phyloP scores from a whole-genome alignment of 2,797 vertebrate species.

The Semaprochilodus insignis region DNA sequence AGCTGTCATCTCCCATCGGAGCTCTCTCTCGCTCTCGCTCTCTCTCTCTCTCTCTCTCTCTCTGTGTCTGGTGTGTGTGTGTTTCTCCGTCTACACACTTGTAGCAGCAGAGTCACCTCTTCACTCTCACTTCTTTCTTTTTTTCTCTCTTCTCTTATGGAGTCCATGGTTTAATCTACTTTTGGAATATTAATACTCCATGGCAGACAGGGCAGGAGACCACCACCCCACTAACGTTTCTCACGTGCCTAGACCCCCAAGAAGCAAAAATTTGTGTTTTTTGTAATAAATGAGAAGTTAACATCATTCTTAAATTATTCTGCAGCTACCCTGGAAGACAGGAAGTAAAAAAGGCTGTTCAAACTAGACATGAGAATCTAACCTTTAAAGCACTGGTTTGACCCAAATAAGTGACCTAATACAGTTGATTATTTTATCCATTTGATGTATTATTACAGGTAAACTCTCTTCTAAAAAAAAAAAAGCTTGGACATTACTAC shows the following conservation, averaged over 20 bases:
- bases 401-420: no score
- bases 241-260: not conserved
- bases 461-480: no score
- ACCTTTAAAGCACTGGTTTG: no score
- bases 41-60: slow-evolving; percentile 54
- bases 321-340: not conserved
- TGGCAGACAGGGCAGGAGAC: not conserved
- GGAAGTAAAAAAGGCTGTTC: no score
- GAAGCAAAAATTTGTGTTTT: not conserved
- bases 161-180: slow-evolving; percentile 47
- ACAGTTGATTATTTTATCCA: no score
- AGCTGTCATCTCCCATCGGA: slow-evolving; percentile 83
- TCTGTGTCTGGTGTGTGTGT: slow-evolving; percentile 1
- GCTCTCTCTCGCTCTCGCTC: slow-evolving; percentile 60
- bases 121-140: not conserved
- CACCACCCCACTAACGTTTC: not conserved
- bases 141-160: slow-evolving; percentile 47
- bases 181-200: slow-evolving; percentile 34
- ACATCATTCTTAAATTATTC: slow-evolving; percentile 23
- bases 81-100: slow-evolving; percentile 50
- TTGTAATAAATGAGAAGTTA: not conserved
- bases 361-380: no score
- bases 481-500: no score
- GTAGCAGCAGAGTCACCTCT: slow-evolving; percentile 58
- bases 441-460: no score